phyloP scores from a whole-genome alignment of 2,113 vertebrate species.

The Strix uralensis region DNA sequence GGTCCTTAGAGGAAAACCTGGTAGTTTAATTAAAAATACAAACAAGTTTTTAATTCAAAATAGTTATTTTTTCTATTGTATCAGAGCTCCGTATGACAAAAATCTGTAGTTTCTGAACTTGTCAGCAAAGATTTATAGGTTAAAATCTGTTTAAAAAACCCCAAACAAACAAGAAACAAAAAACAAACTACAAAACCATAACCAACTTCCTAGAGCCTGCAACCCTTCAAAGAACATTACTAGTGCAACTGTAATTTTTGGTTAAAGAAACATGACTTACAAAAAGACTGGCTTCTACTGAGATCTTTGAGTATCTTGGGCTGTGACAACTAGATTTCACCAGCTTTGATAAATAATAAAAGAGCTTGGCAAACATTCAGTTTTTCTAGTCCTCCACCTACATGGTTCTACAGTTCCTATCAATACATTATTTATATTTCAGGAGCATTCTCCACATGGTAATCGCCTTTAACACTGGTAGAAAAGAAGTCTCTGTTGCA shows the following conservation, averaged over 20 bases:
- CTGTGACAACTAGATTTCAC: slow-evolving; percentile 47
- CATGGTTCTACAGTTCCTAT: slow-evolving; percentile 53
- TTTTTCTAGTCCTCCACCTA: slow-evolving; percentile 38
- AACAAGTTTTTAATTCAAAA: neutral
- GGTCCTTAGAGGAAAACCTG: neutral
- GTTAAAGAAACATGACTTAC: neutral
- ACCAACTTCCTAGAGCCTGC: neutral
- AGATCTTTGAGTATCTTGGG: neutral
- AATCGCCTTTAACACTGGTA: neutral
- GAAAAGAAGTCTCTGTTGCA: neutral
- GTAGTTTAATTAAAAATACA: neutral
- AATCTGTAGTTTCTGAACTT: neutral
- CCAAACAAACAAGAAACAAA: neutral
- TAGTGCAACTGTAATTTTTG: neutral
- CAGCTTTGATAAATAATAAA: slow-evolving; percentile 56
- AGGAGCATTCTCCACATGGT: neutral
- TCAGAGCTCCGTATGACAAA: neutral
- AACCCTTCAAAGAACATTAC: neutral
- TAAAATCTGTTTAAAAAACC: neutral
- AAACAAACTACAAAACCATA: neutral
- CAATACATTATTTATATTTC: slow-evolving; percentile 58
- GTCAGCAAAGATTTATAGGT: neutral
- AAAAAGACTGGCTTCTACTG: neutral
- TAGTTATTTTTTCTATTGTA: neutral
- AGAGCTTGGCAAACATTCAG: slow-evolving; percentile 34